phyloP scores from a whole-genome alignment of 2,113 vertebrate genomes.

The Ameiurus melas region DNA sequence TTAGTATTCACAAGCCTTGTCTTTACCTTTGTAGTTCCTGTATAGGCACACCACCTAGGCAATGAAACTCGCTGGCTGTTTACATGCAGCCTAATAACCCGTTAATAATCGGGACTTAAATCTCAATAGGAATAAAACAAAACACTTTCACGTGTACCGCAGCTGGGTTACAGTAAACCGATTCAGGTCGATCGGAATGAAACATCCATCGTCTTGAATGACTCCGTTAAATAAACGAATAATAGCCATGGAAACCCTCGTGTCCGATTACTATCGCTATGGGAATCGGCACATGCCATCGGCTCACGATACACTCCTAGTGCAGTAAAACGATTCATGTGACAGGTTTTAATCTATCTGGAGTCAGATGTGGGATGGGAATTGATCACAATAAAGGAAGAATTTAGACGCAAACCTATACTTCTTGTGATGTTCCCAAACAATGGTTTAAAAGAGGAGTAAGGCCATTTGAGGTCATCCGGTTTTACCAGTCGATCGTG shows the following conservation, averaged over 20 bases:
- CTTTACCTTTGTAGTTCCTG: neutral
- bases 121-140: neutral
- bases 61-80: neutral
- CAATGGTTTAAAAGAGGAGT: neutral
- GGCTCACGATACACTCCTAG: too few relatives aligned
- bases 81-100: neutral
- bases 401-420: neutral
- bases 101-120: too few relatives aligned
- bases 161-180: neutral
- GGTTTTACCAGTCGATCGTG: neutral
- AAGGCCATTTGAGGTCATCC: neutral
- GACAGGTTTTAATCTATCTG: too few relatives aligned
- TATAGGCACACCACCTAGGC: neutral
- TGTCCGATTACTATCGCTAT: neutral
- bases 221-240: neutral
- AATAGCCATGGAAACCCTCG: neutral
- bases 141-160: neutral
- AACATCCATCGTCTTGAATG: neutral
- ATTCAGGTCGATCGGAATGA: neutral
- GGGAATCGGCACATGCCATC: too few relatives aligned
- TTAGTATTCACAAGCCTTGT: neutral
- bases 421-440: neutral
- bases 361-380: neutral
- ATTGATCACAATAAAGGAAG: neutral
- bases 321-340: too few relatives aligned